Base-by-base conservation (phyloP, 1,140 invertebrate genomes). In the Microplitis mediator region DNA sequence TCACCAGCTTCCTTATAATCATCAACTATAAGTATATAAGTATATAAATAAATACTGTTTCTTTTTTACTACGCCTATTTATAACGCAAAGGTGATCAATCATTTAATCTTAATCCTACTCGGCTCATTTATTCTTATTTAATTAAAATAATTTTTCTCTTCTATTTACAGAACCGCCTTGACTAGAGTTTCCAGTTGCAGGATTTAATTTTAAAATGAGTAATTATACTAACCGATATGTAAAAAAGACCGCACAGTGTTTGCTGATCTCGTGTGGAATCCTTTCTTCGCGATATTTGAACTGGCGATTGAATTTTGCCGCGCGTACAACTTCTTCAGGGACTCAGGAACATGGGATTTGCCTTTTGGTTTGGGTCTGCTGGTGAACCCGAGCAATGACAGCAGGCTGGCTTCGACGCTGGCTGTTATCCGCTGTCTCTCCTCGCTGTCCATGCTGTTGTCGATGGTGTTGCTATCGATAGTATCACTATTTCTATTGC, bases 191-290 rank as follows among this genome's bases (percentile, higher is more conserved):
- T 23, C 23, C 23, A 23, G 23, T 23, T 23, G 23, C 23, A 23
- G 23, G 0, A 23, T 23, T 23, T 23, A 23, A 23, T 23, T 23
- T 23, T 23, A 23, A 62, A 50, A 65, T 70, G 54, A 71, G 69
- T 63, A 66, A 56, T 51, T 71, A 66, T 69, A 88, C 89, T 89
- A 84, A 95, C 93, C 93, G 86, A 90, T 86, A 88, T 96, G 95
- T 77, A 91, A 89, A 88, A 95, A 97, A 85, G 93, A 94, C 76
- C 95, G 88, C 50, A 95, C 93, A 51, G 95, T 97, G 86, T 97
- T 97, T 71, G 95, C 94, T 68, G 90, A 90, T 71, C 90, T 88
- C 9, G 90, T 89, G 74, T 91, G 88, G 71, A 91, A 85, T 65
- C 92, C 93, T 74, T 91, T 90, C 76, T 91, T 91, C 67, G 92